Base-by-base conservation (phyloP, 2,113 vertebrate species). In the Epinephelus lanceolatus region DNA sequence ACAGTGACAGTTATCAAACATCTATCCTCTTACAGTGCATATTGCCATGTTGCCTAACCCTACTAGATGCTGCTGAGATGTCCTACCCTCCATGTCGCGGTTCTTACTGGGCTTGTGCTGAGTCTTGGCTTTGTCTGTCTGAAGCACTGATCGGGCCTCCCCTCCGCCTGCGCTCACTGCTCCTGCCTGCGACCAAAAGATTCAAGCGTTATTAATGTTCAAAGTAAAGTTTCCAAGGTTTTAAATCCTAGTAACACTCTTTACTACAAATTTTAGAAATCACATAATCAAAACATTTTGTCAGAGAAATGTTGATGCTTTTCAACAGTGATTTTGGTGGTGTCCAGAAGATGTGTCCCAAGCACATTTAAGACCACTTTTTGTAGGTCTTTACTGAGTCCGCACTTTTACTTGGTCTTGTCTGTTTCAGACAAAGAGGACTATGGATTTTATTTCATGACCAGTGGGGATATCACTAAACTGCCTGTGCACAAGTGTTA, bases 41-140 rank as follows among this genome's bases (percentile, higher is more conserved):
- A 11, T 19, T 21, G 0, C 42, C 42, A 62, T 33, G 56, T 57
- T 3, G 7, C 33, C 55, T 40, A 61, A 47, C 62, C 56, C 53
- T 55, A 19, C 69, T 59, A 30, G 19, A 51, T 59, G 40, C 51
- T 76, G 61, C 69, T 45, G 23, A 74, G 52, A 71, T 73, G 25
- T 78, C 93, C 72, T 94, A 95, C 93, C 94, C 15, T 95, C 93
- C 52, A 95, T 91, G 56, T 94, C 94, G 51, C 65, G 91, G 86
- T 91, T 93, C 92, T 93, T 94, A 88, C 82, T 90, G 86, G 90
- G 85, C 87, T 86, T 91, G 76, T 76, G 79, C 17, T 86, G 86
- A 67, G 66, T 47, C 86, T 70, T 89, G 27, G 33, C 14, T 84
- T 69, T 15, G 63, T 90, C 84, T 0, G 27, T 47, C 55, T 81